Evolutionary conservation across 2,113 vertebrate species (phyloP), one percentile per base, ranked within the genome.

Genomic region (Callipepla squamata): DNA sequence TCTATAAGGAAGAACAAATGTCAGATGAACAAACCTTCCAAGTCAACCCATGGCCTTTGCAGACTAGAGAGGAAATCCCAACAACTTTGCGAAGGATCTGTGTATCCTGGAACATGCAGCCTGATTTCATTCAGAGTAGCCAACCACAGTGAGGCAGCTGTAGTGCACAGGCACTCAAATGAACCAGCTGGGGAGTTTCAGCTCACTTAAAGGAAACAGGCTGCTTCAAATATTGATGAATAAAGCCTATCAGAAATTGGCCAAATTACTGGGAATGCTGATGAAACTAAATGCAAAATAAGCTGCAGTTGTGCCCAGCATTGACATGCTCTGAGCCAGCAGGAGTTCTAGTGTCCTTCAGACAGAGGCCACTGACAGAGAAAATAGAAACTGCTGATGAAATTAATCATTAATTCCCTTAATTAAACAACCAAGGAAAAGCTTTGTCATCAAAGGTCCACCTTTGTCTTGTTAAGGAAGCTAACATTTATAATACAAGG

Each of bases 331-430:
- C 42, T 84, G 44, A 87, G 70, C 23, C 45, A 87, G 87, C 67
- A 61, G 62, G 8, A 73, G 14, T 53, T 90, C 88, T 93, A 17
- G 66, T 90, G 83, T 80, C 83, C 83, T 95, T 94, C 89, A 94
- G 80, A 74, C 45, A 76, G 67, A 66, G 70, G 70, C 28, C 53
- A 87, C 23, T 0, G 0, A 62, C 70, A 87, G 87, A 90, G 75
- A 84, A 80, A 94, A 65, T 4, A 94, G 70, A 95, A 94, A 93
- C 50, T 77, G 74, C 58, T 85, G 84, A 89, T 77, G 13, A 90
- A 93, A 92, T 76, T 76, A 91, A 92, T 91, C 80, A 84, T 87
- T 90, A 94, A 78, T 91, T 92, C 45, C 68, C 91, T 82, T 92
- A 89, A 92, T 92, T 93, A 89, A 95, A 82, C 45, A 92, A 74